These are phyloP conservation scores for Aldrovandia affinis DNA, from an alignment of 2,797 vertebrate species.

Conservation along the genomic window DNA sequence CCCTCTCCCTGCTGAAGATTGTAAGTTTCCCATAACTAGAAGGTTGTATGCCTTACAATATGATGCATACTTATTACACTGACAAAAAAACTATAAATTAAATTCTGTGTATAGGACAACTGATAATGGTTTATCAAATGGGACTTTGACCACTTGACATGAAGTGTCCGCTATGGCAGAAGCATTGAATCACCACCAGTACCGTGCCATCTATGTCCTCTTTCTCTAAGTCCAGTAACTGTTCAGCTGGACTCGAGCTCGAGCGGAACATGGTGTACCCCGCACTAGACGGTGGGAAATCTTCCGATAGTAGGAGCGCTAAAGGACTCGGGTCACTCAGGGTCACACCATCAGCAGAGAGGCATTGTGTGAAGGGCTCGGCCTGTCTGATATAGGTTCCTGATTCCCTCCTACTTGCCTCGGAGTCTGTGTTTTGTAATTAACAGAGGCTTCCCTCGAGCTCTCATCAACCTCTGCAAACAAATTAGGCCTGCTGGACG, in stretches of 20 bases:
- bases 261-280: not conserved
- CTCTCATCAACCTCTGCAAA: conserved; percentile 34
- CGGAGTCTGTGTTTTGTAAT: conserved; percentile 15
- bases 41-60: not conserved
- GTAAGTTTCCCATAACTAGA: conserved; percentile 64
- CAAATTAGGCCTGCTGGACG: conserved; percentile 31
- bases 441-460: conserved; percentile 29
- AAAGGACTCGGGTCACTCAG: not conserved
- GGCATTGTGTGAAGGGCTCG: conserved; percentile 15
- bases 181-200: not conserved
- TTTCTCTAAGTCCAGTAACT: not conserved
- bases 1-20: conserved; percentile 86
- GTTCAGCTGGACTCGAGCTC: not conserved
- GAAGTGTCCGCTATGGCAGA: not conserved
- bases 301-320: not conserved
- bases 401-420: conserved; percentile 14
- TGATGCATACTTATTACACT: no score
- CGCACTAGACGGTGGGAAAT: not conserved
- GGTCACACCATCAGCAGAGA: not conserved
- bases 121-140: no score
- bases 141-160: not conserved
- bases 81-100: no score
- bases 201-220: not conserved
- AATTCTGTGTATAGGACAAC: no score
- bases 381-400: not conserved